A percentile compares a stretch with the other conserved stretches of the same genome.
Conservation (phyloP, 2,888 invertebrate species). For the Mythimna ferrago region DNA sequence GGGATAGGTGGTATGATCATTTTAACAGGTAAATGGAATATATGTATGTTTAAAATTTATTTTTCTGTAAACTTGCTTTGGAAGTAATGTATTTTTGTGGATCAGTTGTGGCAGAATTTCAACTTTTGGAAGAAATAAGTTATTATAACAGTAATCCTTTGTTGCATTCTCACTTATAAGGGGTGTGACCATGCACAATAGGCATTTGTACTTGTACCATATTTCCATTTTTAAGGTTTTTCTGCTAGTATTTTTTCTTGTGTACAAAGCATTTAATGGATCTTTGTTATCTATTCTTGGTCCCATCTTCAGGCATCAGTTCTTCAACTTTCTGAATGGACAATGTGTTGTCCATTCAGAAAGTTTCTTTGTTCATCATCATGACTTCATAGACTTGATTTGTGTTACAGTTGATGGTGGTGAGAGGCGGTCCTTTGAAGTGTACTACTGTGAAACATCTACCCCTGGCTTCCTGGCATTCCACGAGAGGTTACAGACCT, state of each 20-base stretch:
- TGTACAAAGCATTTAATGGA: too few relatives aligned
- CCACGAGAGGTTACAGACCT: conserved; percentile 96
- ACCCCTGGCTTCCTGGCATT: conserved; percentile 94
- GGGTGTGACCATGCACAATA: too few relatives aligned
- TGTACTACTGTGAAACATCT: conserved; percentile 94
- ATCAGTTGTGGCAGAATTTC: not conserved
- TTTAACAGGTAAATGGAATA: conserved; percentile 3
- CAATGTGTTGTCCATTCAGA: not conserved
- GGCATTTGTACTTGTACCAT: not conserved
- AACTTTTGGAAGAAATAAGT: not conserved
- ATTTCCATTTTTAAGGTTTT: not conserved
- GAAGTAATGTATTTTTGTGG: not conserved
- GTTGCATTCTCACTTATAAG: too few relatives aligned
- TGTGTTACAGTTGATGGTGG: conserved; percentile 73
- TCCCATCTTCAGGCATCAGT: not conserved
- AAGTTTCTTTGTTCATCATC: not conserved
- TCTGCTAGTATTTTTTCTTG: not conserved
- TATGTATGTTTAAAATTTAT: too few relatives aligned
- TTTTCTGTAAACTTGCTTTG: not conserved
- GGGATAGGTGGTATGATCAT: conserved; percentile 1
- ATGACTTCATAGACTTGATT: not conserved
- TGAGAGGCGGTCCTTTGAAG: conserved; percentile 92
- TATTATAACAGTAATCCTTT: too few relatives aligned
- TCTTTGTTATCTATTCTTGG: not conserved
- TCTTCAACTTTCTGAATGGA: too few relatives aligned